A percentile compares a stretch with the other conserved stretches of the same genome.
These are phyloP conservation scores for Pectinophora gossypiella DNA, from an alignment of 1,140 invertebrate species.

Conservation along the genomic window DNA sequence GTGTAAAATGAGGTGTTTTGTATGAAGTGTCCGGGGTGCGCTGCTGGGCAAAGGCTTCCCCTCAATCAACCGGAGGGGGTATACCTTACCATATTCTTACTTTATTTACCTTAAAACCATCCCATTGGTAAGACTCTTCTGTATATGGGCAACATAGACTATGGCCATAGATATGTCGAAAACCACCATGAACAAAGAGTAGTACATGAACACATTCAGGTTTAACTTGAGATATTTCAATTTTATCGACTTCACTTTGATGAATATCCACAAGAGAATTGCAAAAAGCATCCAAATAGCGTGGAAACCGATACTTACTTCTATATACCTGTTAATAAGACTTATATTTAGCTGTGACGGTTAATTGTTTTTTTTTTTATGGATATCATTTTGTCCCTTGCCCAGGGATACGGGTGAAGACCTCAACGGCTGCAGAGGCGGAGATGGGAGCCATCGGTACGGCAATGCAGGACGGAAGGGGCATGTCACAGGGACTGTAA, in stretches of 20 bases:
- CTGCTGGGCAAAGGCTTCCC: no score
- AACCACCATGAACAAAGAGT: constrained; percentile 24
- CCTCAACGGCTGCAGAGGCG: no score
- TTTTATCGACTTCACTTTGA: constrained; percentile 12
- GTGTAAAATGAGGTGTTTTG: no score
- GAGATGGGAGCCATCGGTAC: no score
- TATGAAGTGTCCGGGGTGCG: no score
- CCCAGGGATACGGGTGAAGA: no score
- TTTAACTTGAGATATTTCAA: constrained; percentile 26
- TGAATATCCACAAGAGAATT: constrained; percentile 23
- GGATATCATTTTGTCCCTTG: no score
- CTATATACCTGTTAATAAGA: constrained; percentile 39
- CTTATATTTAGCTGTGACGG: neutral
- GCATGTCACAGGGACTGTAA: no score
- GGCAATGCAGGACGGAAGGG: no score
- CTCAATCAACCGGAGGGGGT: no score
- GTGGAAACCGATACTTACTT: constrained; percentile 39
- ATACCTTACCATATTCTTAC: no score
- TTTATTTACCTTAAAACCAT: constrained; percentile 57
- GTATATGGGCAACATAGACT: constrained; percentile 53
- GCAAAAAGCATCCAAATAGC: constrained; percentile 42
- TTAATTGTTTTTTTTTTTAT: neutral
- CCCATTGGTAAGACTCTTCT: constrained; percentile 51
- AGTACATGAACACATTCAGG: constrained; percentile 32
- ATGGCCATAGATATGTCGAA: constrained; percentile 60